These are phyloP conservation scores for Chalcosyrphus nemorum DNA, from an alignment of 2,888 invertebrate species.

Conservation along the genomic window DNA sequence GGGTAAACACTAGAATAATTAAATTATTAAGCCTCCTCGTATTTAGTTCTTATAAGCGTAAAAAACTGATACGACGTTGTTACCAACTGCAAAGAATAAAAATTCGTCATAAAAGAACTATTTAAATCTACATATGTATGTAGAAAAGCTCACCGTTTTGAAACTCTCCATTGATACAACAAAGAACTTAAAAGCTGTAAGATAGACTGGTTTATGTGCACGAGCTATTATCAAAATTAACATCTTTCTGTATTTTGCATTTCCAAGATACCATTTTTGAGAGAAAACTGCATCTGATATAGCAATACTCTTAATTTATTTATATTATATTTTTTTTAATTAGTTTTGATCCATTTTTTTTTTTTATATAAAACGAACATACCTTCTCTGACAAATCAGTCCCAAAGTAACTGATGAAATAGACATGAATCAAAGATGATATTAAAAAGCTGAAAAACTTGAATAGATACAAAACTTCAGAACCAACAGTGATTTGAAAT, in stretches of 20 bases:
- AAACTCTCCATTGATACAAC: conserved; percentile 75
- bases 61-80: conserved; percentile 75
- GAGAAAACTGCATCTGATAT: conserved; percentile 73
- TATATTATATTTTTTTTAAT: not conserved
- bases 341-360: too few relatives aligned
- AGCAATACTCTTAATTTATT: conserved; percentile 66
- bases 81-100: conserved; percentile 64
- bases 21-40: conserved; percentile 56
- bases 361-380: not conserved
- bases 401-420: conserved; percentile 73
- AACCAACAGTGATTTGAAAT: conserved; percentile 73
- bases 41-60: conserved; percentile 73
- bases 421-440: conserved; percentile 71
- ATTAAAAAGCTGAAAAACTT: conserved; percentile 74
- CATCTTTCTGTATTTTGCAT: conserved; percentile 71
- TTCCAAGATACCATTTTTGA: conserved; percentile 74
- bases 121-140: too few relatives aligned
- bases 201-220: conserved; percentile 70
- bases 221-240: conserved; percentile 70
- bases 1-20: too few relatives aligned
- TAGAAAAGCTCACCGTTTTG: too few relatives aligned
- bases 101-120: not conserved
- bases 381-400: conserved; percentile 72
- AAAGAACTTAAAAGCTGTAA: conserved; percentile 75
- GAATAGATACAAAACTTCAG: conserved; percentile 60